Base-by-base conservation (phyloP, 2,888 invertebrate species). In the Mystacides longicornis region DNA sequence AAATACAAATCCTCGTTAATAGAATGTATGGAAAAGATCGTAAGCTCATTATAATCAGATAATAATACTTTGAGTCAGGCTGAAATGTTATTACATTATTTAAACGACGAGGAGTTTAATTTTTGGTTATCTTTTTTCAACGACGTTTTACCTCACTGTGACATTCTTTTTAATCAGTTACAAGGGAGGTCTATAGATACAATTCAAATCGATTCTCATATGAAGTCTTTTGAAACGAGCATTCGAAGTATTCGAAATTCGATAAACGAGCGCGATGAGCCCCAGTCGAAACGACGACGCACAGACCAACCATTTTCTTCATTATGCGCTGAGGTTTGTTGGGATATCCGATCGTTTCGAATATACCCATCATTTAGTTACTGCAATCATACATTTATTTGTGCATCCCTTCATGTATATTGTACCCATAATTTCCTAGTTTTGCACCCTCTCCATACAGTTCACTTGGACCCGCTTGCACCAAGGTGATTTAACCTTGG, bases 31-130 rank as follows among this genome's bases (percentile, higher is more conserved):
- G 50, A 31, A 33, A 18, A 50, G 18, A 50, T 50, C 5, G 20
- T 21, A 9, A 50, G 33, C 20, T 50, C 33, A 50, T 27, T 33
- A 2, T 14, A 23, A 33, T 33, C 31, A 16, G 50, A 50, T 50
- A 2, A 20, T 33, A 50, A 33, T 50, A 50, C 50, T n/a, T 14
- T 43, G 16, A 43, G 16, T 43, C 43, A 43, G 16, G 43, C 43
- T 50, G 50, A 33, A 19, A 50, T 50, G 33, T 19, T 50, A 18
- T 50, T 50, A 50, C 50, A 33, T 33, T 50, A 50, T 33, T 21
- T 50, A 16, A 50, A 33, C 16, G 50, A 50, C n/a, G 50, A 50
- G 9, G 33, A 27, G 19, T 50, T 50, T 21, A 33, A 18, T 19
- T 50, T 33, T 50, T 50, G 50, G 5, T 21, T 50, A 9, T 33